phyloP scores from a whole-genome alignment of 2,113 vertebrate genomes.

The Macquaria ambigua region DNA sequence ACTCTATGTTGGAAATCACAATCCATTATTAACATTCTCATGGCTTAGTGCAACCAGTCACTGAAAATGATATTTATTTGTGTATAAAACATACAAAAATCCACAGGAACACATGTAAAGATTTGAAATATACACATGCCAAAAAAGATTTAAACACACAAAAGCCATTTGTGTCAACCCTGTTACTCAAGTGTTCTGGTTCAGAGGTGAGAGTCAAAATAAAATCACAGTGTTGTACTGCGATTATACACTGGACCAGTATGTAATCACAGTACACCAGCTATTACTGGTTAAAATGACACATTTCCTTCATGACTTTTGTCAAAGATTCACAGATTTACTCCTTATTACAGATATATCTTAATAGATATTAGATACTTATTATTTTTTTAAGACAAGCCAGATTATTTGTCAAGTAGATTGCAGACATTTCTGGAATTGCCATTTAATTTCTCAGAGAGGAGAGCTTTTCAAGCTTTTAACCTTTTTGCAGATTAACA shows the following conservation, averaged over 20 bases:
- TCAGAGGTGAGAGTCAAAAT: not conserved
- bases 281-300: not conserved
- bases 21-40: not conserved
- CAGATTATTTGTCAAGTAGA: not conserved
- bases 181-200: not conserved
- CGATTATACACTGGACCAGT: not conserved
- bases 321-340: not conserved
- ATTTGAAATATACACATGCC: conserved; percentile 7
- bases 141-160: conserved; percentile 7
- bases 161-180: not conserved
- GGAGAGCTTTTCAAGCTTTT: not conserved
- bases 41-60: not conserved
- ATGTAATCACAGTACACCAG: too few relatives aligned
- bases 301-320: not conserved
- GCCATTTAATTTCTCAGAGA: not conserved
- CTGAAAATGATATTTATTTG: conserved; percentile 26
- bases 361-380: not conserved
- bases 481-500: not conserved
- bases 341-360: not conserved
- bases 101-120: conserved; percentile 1
- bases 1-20: not conserved
- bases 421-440: not conserved
- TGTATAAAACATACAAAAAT: conserved; percentile 33
- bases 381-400: not conserved
- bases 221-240: not conserved